Base-by-base conservation (phyloP, 2,113 vertebrate species). In the Tauraco erythrolophus region DNA sequence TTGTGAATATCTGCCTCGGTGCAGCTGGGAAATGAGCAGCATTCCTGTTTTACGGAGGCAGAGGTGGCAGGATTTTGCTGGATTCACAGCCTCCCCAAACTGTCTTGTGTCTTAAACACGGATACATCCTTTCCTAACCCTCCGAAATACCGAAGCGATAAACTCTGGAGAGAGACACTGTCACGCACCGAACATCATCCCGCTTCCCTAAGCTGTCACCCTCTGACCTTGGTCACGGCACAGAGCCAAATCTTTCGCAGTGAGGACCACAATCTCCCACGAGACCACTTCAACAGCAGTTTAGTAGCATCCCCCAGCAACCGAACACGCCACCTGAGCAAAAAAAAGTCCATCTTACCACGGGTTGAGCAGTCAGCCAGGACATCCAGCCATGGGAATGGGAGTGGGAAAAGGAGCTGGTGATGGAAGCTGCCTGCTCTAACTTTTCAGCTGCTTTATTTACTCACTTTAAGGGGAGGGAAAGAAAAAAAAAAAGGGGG, bases 31-130 rank as follows among this genome's bases (percentile, higher is more conserved):
- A 89, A n/a, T 1, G 11, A 50, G 22, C 14, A 41, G 2, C 12
- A 5, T 69, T 43, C 76, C 64, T 35, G 19, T 18, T 85, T 70
- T 41, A n/a, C 0, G 4, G 46, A 19, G 18, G 30, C 61, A 85
- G 30, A 37, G 37, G 11, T 10, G 6, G 4, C 6, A 15, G 33
- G 33, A 28, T 60, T 77, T 61, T 12, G 23, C 9, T 4, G 13
- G 33, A 35, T 28, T 72, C 65, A 5, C 43, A 53, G 18, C 24
- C 61, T 69, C 10, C 16, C 30, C 9, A 7, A 15, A 7, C 8
- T 21, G 2, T 17, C 27, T 31, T 2, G 19, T 0, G 0, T 37
- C 45, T 85, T 35, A 31, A 65, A 31, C 2, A 2, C 1, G 19
- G 22, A 17, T 3, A 1, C 6, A 30, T 33, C 66, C 19, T 19